These are phyloP conservation scores for Drosophila vallismaia DNA, from an alignment of 2,888 invertebrate species.

Conservation along the genomic window DNA sequence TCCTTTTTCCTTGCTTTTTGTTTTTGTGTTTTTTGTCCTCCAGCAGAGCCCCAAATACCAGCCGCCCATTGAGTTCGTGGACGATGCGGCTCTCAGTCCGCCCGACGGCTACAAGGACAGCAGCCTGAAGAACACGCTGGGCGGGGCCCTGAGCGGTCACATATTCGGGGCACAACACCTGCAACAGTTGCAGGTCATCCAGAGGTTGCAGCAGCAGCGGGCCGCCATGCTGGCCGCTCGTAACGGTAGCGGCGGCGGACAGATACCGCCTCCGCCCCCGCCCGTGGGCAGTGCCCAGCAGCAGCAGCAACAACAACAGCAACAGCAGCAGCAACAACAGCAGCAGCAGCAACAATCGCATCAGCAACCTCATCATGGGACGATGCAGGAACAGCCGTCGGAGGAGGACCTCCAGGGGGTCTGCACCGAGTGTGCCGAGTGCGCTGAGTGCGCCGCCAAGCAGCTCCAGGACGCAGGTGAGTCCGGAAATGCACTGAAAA, in stretches of 20 bases:
- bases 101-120: constrained; percentile 96
- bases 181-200: constrained; percentile 87
- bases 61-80: constrained; percentile 89
- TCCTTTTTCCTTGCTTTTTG: not conserved
- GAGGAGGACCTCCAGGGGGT: constrained; percentile 82
- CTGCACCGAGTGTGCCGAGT: constrained; percentile 84
- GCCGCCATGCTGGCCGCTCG: constrained; percentile 85
- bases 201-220: constrained; percentile 87
- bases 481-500: not conserved
- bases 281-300: constrained; percentile 51
- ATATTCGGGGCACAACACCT: constrained; percentile 88
- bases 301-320: constrained; percentile 52
- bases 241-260: constrained; percentile 61
- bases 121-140: constrained; percentile 87
- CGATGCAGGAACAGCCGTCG: constrained; percentile 41
- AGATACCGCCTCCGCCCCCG: constrained; percentile 67
- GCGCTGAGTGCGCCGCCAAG: constrained; percentile 84
- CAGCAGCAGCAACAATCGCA: constrained; percentile 41
- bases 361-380: constrained; percentile 42
- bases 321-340: constrained; percentile 49
- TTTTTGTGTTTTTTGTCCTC: not conserved
- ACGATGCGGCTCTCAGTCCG: constrained; percentile 93
- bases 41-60: constrained; percentile 86
- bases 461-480: constrained; percentile 83
- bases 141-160: constrained; percentile 86